Conservation (phyloP, 1,140 invertebrate genomes). For the Pararge aegeria region DNA sequence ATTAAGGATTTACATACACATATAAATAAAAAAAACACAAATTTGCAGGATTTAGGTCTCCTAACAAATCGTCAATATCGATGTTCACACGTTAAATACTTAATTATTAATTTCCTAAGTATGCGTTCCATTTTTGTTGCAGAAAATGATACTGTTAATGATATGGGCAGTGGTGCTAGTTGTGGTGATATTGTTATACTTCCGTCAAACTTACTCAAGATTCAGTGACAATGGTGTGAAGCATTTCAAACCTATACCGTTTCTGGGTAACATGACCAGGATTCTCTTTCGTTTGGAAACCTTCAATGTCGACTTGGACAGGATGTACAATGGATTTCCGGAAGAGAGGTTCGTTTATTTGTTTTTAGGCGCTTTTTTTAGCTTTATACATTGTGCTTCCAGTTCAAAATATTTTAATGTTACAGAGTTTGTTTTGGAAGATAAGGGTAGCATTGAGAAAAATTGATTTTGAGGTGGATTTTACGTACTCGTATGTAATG, state of each 20-base stretch:
- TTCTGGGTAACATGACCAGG: slow-evolving; percentile 37
- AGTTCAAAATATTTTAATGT: too few species aligned
- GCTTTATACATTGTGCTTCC: too few species aligned
- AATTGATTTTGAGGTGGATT: too few species aligned
- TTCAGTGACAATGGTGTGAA: slow-evolving; percentile 41
- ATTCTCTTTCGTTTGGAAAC: slow-evolving; percentile 22
- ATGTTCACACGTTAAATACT: slow-evolving; percentile 54
- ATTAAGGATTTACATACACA: too few species aligned
- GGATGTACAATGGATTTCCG: slow-evolving; percentile 31
- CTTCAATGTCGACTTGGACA: slow-evolving; percentile 27
- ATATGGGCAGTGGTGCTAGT: slow-evolving; percentile 32
- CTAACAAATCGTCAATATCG: slow-evolving; percentile 44
- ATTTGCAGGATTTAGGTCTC: slow-evolving; percentile 33
- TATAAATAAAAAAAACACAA: too few species aligned
- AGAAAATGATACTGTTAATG: slow-evolving; percentile 30
- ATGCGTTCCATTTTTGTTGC: slow-evolving; percentile 18
- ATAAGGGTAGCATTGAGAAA: too few species aligned
- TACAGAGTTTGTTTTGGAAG: too few species aligned
- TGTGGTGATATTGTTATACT: slow-evolving; percentile 30
- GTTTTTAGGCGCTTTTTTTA: too few species aligned
- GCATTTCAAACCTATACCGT: slow-evolving; percentile 22
- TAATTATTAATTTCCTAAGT: too few species aligned
- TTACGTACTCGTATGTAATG: too few species aligned
- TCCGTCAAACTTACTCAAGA: slow-evolving; percentile 32
- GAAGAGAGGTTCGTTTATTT: slow-evolving; percentile 35